Evolutionary conservation across 2,797 vertebrate species (phyloP), one percentile per base, ranked within the genome.

Genomic region (Enteromius viviparus): DNA sequence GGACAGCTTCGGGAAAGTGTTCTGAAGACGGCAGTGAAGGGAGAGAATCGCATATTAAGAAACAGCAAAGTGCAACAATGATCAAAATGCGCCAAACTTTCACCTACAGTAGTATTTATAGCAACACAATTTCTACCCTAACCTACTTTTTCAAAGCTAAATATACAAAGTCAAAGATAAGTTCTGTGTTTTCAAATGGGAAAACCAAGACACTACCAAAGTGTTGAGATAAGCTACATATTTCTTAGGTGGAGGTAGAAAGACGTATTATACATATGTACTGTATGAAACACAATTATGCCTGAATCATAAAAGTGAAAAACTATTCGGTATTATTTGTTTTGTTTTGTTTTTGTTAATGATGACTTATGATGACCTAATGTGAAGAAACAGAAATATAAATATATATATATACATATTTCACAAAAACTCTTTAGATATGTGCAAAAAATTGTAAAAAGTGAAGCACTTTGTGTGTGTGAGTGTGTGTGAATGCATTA

Each of bases 151-250:
- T 53, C 49, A 55, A 83, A 21, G 70, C 78, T 80, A 85, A 66
- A 77, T 80, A 76, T 49, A 82, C 71, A 76, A 88, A 70, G 72
- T 74, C 58, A 79, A 78, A 82, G 71, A 45, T 80, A 82, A 42
- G 75, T 72, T 83, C 72, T 55, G 74, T 60, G 55, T 84, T 80
- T 78, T 74, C 47, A 66, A 51, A 80, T 82, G 85, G 65, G 47
- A 85, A 80, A 87, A 84, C 81, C 80, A 83, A 85, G 84, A 86
- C 78, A 79, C 80, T 75, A 85, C 51, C 29, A 64, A 83, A 87
- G 78, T 85, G 81, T 82, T 85, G 10, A 83, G 81, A 87, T 84
- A 76, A 75, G 88, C 88, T 88, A 90, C 87, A 89, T 89, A 53
- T 86, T 85, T 86, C 84, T 82, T 81, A 81, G 78, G 76, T 83